phyloP scores from a whole-genome alignment of 2,888 invertebrate species.

The Syrphus vitripennis region DNA sequence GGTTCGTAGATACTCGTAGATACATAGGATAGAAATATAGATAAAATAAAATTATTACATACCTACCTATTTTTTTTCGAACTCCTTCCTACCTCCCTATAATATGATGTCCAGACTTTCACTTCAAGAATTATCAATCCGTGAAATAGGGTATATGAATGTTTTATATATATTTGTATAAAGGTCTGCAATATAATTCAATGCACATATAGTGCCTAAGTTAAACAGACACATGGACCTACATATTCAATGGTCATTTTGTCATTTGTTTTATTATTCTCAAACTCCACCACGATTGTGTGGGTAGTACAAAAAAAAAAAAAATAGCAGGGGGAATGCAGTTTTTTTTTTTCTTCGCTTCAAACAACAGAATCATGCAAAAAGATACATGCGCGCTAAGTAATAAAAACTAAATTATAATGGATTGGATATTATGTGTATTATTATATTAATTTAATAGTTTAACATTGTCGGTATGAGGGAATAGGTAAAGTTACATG shows the following conservation, averaged over 20 bases:
- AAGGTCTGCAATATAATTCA: neutral
- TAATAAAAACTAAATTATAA: conserved; percentile 37
- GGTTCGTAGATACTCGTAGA: neutral
- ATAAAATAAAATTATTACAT: conserved; percentile 25
- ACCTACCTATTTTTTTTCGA: neutral
- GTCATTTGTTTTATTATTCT: neutral
- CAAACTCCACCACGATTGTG: neutral
- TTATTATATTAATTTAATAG: conserved; percentile 42
- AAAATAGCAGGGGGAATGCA: neutral
- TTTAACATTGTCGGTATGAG: neutral
- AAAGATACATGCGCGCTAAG: conserved; percentile 21
- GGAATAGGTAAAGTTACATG: too few species aligned
- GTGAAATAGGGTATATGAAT: conserved; percentile 49
- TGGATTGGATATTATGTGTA: conserved; percentile 1
- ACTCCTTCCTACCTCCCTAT: neutral
- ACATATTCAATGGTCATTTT: conserved; percentile 3
- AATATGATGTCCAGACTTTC: conserved; percentile 48
- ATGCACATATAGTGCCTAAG: conserved; percentile 11
- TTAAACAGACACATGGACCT: conserved; percentile 2
- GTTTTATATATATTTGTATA: neutral
- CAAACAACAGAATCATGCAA: neutral
- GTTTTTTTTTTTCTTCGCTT: conserved; percentile 10
- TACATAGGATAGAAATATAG: neutral
- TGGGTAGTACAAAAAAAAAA: neutral
- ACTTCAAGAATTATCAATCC: conserved; percentile 67